Conservation (phyloP, 37 sponge, comb jelly and placozoan genomes). For the Agelas oroides region DNA sequence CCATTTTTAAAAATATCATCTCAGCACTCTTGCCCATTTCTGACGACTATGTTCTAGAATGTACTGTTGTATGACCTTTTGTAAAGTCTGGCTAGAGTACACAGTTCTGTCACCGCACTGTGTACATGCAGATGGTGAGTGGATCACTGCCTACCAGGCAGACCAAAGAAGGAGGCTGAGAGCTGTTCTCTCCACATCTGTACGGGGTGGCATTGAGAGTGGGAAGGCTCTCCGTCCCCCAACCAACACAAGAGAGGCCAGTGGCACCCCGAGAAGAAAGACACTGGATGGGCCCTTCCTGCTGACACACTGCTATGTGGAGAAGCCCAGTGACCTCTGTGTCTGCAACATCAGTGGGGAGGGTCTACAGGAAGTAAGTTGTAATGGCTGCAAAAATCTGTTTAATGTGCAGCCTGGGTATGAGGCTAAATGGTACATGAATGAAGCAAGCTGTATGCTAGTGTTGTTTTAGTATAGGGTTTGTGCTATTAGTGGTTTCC, state of each 20-base stretch:
- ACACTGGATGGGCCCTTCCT: conserved; percentile 33
- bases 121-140: conserved; percentile 52
- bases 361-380: conserved; percentile 56
- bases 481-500: too few relatives aligned
- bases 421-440: neutral
- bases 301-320: conserved; percentile 66
- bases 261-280: neutral
- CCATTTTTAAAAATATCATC: too few relatives aligned
- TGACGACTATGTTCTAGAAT: too few relatives aligned
- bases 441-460: too few relatives aligned
- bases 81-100: too few relatives aligned
- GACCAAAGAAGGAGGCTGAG: conserved; percentile 66
- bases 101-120: too few relatives aligned
- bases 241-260: conserved; percentile 44
- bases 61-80: too few relatives aligned
- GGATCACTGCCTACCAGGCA: conserved; percentile 80
- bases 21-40: too few relatives aligned
- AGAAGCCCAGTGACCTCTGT: conserved; percentile 67
- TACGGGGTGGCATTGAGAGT: neutral
- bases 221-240: conserved; percentile 8
- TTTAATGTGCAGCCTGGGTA: neutral
- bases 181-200: conserved; percentile 19
- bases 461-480: too few relatives aligned
- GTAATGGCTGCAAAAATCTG: neutral
- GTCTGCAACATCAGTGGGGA: conserved; percentile 60